phyloP scores from a whole-genome alignment of 2,888 invertebrate species.

The Nephrotoma appendiculata region DNA sequence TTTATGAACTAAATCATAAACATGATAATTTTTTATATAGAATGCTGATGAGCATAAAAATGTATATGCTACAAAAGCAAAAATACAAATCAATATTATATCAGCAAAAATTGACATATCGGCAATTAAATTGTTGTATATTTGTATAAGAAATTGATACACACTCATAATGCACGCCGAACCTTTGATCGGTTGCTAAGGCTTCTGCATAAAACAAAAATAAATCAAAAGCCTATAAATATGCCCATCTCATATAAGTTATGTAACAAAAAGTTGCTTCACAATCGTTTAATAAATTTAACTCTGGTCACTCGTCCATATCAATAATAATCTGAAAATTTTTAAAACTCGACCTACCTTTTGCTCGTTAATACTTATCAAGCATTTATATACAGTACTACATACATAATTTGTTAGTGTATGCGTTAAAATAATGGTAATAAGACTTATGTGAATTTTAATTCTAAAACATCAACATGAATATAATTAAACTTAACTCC shows the following conservation, averaged over 20 bases:
- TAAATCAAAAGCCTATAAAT: not conserved
- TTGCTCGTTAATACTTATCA: not conserved
- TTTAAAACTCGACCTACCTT: not conserved
- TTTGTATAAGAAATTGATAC: not conserved
- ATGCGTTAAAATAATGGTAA: not conserved
- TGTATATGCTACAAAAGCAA: not conserved
- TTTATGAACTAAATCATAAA: not conserved
- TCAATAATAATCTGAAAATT: too few relatives aligned
- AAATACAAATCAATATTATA: not conserved
- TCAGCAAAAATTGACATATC: not conserved
- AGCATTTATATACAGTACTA: not conserved
- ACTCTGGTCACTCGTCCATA: not conserved
- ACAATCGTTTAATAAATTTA: not conserved
- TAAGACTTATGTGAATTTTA: not conserved
- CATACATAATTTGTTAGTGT: not conserved
- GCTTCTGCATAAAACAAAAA: not conserved
- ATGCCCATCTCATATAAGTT: not conserved
- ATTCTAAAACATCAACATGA: not conserved
- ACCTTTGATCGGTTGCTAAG: not conserved
- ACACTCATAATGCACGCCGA: not conserved
- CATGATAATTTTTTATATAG: not conserved
- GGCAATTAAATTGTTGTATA: not conserved
- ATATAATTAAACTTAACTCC: not conserved
- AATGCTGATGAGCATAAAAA: not conserved
- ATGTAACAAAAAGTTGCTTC: not conserved